Base-by-base conservation (phyloP, 2,888 invertebrate species). In the Heliconius hortense region DNA sequence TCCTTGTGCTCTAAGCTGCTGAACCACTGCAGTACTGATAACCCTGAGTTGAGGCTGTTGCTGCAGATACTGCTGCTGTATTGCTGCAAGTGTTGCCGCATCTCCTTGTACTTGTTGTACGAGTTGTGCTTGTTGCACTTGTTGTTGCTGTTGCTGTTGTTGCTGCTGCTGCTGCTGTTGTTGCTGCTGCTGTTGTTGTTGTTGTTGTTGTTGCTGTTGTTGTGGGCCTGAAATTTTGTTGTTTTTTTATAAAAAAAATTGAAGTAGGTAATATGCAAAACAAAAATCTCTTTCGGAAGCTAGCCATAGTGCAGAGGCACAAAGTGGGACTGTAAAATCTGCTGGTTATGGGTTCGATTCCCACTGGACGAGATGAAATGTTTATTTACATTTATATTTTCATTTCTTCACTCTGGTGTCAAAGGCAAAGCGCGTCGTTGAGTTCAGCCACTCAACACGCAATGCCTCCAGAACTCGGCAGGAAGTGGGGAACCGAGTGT, bases 11-110 rank as follows among this genome's bases (percentile, higher is more conserved):
- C 95, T 89, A 77, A 95, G 89, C 84, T 95, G 95, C 77, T 95
- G 95, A 64, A 95, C 93, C 64, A 95, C 94, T 71, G 95, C 94
- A 24, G 94, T 91, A 87, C 95, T 95, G 80, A 95, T 94, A 79
- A 95, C 95, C 82, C 95, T 90, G 72, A 94, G 85, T 80, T 95
- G 95, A 35, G 95, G 95, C 69, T 93, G 94, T 74, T 94, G 94
- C 76, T 93, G 94, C 80, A 93, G 74, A 68, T 94, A 92, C 79
- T 93, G 93, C 82, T 93, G 92, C 80, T 94, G 94, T 79, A 95
- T 86, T n/a, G 93, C 93, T 0, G 93, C 93, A 69, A 94, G 84
- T 2, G 93, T 92, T 11, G 92, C 93, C 0, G 93, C 90, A 69
- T 94, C 94, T 48, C 91, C 94, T 81, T 94, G 91, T 56, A 91